Percentiles rank a stretch among this genome's conserved stretches.
These are phyloP conservation scores for Zaprionus lachaisei DNA, from an alignment of 1,140 invertebrate species.

Conservation along the genomic window DNA sequence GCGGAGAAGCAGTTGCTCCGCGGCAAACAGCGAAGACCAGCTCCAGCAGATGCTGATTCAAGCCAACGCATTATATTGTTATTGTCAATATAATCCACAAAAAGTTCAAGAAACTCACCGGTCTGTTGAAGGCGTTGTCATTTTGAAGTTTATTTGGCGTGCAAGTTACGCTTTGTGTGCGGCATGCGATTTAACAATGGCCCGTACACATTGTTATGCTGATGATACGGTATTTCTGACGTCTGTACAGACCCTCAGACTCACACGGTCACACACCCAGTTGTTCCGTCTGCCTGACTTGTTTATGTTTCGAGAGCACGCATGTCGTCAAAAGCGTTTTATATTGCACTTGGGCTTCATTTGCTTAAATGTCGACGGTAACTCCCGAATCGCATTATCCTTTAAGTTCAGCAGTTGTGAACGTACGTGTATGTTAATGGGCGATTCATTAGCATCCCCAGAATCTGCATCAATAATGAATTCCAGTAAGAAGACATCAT, in stretches of 20 bases:
- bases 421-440: conserved; percentile 10
- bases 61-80: conserved; percentile 39
- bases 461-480: not conserved
- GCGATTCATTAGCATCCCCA: conserved; percentile 24
- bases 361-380: conserved; percentile 59
- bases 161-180: conserved; percentile 44
- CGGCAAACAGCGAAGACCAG: too few species aligned
- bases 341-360: conserved; percentile 73
- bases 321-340: conserved; percentile 67
- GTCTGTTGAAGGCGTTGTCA: conserved; percentile 54
- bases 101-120: conserved; percentile 66
- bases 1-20: too few species aligned
- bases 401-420: conserved; percentile 10
- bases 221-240: conserved; percentile 23
- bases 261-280: conserved; percentile 4
- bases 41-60: not conserved
- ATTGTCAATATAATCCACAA: conserved; percentile 41
- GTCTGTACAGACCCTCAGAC: conserved; percentile 33
- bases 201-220: conserved; percentile 21
- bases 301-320: conserved; percentile 30
- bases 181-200: conserved; percentile 5
- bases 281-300: conserved; percentile 26
- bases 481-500: not conserved
- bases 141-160: conserved; percentile 71
- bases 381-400: conserved; percentile 27